Evolutionary conservation across 2,797 vertebrate species (phyloP).

Genomic region (Chelmon rostratus): DNA sequence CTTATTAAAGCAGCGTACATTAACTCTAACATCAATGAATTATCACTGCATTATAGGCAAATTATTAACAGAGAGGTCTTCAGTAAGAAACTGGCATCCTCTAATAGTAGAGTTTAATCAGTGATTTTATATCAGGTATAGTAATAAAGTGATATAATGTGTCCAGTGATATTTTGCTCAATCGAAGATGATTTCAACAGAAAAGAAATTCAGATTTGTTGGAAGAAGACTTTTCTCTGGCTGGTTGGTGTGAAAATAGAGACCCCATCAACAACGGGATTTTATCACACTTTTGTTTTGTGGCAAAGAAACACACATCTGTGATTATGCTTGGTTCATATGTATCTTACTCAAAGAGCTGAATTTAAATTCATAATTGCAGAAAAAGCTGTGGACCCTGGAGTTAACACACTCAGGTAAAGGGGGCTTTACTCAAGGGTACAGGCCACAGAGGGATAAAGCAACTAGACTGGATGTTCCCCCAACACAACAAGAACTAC

Average conservation of each 20-base stretch:
- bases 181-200: neutral
- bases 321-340: neutral
- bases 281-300: too few relatives aligned
- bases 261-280: too few relatives aligned
- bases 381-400: neutral
- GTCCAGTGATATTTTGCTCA: neutral
- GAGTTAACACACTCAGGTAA: neutral
- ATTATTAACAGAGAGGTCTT: neutral
- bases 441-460: neutral
- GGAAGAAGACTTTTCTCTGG: neutral
- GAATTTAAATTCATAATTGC: neutral
- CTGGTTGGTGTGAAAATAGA: neutral
- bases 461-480: neutral
- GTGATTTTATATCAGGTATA: neutral
- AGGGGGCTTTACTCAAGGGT: neutral
- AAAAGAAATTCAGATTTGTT: neutral
- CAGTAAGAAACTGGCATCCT: neutral
- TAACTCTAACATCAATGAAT: neutral
- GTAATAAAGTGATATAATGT: too few relatives aligned
- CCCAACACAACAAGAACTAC: constrained; percentile 9
- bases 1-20: neutral
- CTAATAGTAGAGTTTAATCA: neutral
- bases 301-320: too few relatives aligned
- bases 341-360: neutral
- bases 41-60: neutral